These are phyloP conservation scores for Malurus cyaneus DNA, from an alignment of 2,113 vertebrate genomes.

Conservation along the genomic window DNA sequence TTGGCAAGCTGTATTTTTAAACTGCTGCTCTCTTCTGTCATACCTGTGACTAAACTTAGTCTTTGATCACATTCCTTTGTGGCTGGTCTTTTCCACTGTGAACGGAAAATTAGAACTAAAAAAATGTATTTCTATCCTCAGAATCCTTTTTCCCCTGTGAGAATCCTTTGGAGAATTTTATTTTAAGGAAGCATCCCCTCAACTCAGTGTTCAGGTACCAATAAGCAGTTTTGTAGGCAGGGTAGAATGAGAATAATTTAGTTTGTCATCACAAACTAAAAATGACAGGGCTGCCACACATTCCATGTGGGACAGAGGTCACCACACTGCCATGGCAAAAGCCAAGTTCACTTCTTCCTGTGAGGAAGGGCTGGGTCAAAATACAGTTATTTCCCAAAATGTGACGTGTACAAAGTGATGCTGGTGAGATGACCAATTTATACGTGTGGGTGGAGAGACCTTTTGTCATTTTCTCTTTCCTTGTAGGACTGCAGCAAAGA, in stretches of 20 bases:
- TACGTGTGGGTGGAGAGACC: not conserved
- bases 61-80: not conserved
- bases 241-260: not conserved
- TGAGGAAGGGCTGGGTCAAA: not conserved
- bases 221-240: not conserved
- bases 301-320: not conserved
- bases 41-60: slow-evolving; percentile 29
- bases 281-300: not conserved
- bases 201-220: not conserved
- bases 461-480: not conserved
- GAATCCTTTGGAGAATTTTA: not conserved
- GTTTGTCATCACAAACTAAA: not conserved
- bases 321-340: not conserved
- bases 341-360: not conserved
- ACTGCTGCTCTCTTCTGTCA: not conserved
- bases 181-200: not conserved
- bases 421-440: not conserved
- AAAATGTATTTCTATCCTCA: not conserved
- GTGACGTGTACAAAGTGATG: not conserved
- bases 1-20: not conserved
- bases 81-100: not conserved
- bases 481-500: not conserved
- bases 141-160: not conserved
- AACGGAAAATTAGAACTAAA: not conserved
- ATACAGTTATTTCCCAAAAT: not conserved